These are phyloP conservation scores for Pocillopora grandis DNA, from an alignment of 92 coral and sea anemone genomes.

Conservation along the genomic window DNA sequence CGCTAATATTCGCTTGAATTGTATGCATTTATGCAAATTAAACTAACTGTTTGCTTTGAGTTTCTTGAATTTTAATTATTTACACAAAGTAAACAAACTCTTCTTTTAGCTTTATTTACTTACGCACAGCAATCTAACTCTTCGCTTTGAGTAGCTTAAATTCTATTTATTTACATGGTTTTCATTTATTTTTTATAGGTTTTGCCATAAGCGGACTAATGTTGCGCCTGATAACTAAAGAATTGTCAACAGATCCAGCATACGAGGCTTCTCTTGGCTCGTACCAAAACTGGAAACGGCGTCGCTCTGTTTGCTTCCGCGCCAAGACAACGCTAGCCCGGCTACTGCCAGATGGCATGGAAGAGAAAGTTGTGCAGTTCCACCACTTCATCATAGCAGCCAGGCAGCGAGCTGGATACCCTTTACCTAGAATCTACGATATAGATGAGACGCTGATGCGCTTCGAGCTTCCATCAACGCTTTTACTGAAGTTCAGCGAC, in stretches of 20 bases:
- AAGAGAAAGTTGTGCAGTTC: constrained; percentile 41
- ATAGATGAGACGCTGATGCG: constrained; percentile 26
- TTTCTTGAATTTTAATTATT: too few relatives aligned
- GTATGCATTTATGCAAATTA: too few relatives aligned
- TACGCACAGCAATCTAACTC: background rate
- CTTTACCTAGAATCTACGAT: constrained; percentile 8
- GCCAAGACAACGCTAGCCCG: constrained; percentile 45
- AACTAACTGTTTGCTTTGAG: too few relatives aligned
- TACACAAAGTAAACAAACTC: too few relatives aligned
- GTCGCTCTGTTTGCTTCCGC: constrained; percentile 24
- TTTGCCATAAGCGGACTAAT: constrained; percentile 14
- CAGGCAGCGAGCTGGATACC: constrained; percentile 1
- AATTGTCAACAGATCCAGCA: constrained; percentile 17
- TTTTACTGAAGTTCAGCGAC: constrained; percentile 23
- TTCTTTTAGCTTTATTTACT: constrained; percentile 2
- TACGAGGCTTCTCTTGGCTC: constrained; percentile 48
- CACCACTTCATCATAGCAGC: constrained; percentile 34
- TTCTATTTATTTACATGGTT: background rate
- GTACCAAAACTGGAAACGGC: constrained; percentile 42
- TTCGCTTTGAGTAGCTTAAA: constrained; percentile 2
- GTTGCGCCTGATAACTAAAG: constrained; percentile 18
- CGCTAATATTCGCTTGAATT: too few relatives aligned
- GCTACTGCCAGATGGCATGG: constrained; percentile 49
- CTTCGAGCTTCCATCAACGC: constrained; percentile 27
- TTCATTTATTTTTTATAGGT: constrained; percentile 6